Percentiles rank a stretch among this genome's conserved stretches.
Conservation (phyloP, 2,113 vertebrate genomes). For the Sebastes schlegelii region DNA sequence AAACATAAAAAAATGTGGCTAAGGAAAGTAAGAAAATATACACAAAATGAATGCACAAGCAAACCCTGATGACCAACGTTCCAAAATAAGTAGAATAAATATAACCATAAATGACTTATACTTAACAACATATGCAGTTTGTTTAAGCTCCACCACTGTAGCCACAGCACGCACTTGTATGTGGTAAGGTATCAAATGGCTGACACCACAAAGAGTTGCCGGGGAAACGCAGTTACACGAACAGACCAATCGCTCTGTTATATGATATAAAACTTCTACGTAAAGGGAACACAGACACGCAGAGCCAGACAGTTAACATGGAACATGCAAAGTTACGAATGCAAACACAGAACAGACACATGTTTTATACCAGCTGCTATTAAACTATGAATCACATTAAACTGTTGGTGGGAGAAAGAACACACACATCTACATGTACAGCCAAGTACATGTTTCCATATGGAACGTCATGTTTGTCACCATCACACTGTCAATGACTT, state of each 20-base stretch:
- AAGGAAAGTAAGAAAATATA: not conserved
- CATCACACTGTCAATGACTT: constrained; percentile 34
- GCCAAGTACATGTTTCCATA: constrained; percentile 20
- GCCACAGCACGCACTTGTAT: constrained; percentile 10
- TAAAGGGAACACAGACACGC: constrained; percentile 9
- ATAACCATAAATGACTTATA: not conserved
- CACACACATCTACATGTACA: not conserved
- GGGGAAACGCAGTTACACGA: constrained; percentile 11
- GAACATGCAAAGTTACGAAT: constrained; percentile 4
- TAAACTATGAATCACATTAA: constrained; percentile 9
- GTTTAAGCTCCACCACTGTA: not conserved
- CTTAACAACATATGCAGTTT: constrained; percentile 12
- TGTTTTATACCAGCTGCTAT: constrained; percentile 13
- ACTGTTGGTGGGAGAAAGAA: not conserved
- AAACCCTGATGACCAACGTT: constrained; percentile 1
- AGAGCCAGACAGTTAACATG: constrained; percentile 30
- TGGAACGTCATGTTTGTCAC: constrained; percentile 38
- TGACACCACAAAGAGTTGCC: not conserved
- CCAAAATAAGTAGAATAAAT: not conserved
- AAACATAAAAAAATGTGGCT: not conserved
- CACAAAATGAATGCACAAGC: not conserved
- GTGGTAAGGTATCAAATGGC: constrained; percentile 30
- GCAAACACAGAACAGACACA: not conserved
- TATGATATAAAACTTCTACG: constrained; percentile 17
- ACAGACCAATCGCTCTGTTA: not conserved